Evolutionary conservation across 2,888 invertebrate genomes (phyloP).

Genomic region (Rhamphomyia laevipes): DNA sequence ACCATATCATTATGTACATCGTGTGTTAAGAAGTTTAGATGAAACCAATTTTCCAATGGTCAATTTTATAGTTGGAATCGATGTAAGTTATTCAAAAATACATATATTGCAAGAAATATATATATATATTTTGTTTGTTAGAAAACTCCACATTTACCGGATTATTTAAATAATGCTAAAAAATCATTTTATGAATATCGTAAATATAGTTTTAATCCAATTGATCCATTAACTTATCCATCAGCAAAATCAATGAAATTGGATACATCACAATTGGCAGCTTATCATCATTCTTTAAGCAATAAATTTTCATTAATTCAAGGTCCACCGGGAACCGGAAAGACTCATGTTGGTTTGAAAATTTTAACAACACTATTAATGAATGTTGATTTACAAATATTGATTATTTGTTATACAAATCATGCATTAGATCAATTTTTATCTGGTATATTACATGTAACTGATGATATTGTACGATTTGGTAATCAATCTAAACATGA

Average conservation of each 20-base stretch:
- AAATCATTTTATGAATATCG: constrained; percentile 17
- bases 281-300: constrained; percentile 55
- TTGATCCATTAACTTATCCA: constrained; percentile 38
- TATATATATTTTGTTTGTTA: constrained; percentile 6
- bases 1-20: constrained; percentile 63
- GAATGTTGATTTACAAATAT: constrained; percentile 48
- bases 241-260: constrained; percentile 38
- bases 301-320: constrained; percentile 67
- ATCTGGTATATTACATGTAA: constrained; percentile 50
- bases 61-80: constrained; percentile 51
- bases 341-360: constrained; percentile 68
- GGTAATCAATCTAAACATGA: constrained; percentile 57
- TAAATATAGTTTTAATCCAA: constrained; percentile 19
- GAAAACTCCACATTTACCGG: constrained; percentile 19
- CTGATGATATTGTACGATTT: constrained; percentile 51
- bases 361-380: constrained; percentile 54
- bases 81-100: constrained; percentile 27
- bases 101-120: background rate
- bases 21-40: constrained; percentile 49
- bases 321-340: constrained; percentile 83
- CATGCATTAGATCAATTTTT: constrained; percentile 80
- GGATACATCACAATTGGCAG: constrained; percentile 54
- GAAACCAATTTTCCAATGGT: constrained; percentile 52
- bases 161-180: constrained; percentile 31
- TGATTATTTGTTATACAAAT: constrained; percentile 74